Evolutionary conservation across 2,797 vertebrate species (phyloP), one percentile per base, ranked within the genome.

Genomic region (Amniataba percoides): DNA sequence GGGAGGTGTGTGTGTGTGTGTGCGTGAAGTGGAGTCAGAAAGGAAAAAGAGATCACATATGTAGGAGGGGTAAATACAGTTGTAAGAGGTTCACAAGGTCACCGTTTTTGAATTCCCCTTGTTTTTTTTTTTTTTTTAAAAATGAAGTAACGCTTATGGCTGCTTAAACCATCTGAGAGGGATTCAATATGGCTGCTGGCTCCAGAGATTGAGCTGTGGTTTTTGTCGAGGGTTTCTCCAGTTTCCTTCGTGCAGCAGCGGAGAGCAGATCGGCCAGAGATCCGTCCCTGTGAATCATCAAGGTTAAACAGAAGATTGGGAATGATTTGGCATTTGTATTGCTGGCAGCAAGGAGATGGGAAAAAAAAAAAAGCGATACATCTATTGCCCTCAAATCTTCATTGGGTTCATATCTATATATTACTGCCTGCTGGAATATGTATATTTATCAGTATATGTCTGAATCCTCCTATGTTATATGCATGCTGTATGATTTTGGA

Each of bases 231-330:
- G 57, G 59, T 64, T 90, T 82, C 74, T 87, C 63, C 82, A 86
- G 82, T 84, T 90, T 87, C 60, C 78, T 83, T 67, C 18, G 12
- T 65, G 70, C 51, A 75, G 79, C 57, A 83, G 63, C 75, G 80
- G 80, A 83, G 88, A 83, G 72, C 81, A 89, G 88, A 85, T 91
- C 74, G 76, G 86, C 89, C 92, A 88, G 85, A 82, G 87, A 86
- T 85, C 86, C 84, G 85, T 89, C 84, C 78, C 90, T 83, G 84
- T 80, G 81, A 87, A 83, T 80, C 78, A 87, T 91, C 89, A 88
- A 71, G 80, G 86, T 86, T 85, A 81, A 87, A 87, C 71, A 71
- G 76, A 85, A 89, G 78, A 92, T 88, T 91, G 83, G 84, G 73
- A 88, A 65, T 80, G 84, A 93, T 88, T 65, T 89, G 81, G 81